Conservation (phyloP, 2,797 vertebrate species). For the Tauraco hartlaubi region DNA sequence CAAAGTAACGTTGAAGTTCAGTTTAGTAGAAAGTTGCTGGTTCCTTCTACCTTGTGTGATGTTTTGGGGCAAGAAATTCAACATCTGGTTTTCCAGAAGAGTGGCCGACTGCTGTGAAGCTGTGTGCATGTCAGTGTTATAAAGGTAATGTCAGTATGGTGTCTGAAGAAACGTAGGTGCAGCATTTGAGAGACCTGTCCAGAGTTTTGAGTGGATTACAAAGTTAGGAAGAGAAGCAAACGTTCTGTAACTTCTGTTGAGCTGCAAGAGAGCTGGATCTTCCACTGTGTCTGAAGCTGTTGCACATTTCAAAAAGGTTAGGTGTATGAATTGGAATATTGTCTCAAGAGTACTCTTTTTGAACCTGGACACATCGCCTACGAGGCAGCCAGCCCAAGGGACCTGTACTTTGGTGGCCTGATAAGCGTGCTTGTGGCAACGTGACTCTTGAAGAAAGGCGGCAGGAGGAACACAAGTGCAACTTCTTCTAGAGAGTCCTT, state of each 20-base stretch:
- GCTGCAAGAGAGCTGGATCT: neutral
- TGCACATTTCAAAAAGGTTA: neutral
- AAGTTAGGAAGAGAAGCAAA: neutral
- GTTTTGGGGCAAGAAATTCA: neutral
- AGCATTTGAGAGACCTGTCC: neutral
- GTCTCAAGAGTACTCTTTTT: neutral
- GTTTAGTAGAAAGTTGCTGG: neutral
- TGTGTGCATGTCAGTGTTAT: neutral
- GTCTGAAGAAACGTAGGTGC: neutral
- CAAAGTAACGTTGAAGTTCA: neutral
- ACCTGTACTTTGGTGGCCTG: neutral
- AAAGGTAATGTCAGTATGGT: neutral
- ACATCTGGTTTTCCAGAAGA: neutral
- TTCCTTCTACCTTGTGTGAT: neutral
- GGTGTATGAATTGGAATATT: neutral
- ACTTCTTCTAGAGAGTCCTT: neutral
- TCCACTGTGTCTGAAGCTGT: neutral
- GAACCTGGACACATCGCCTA: neutral
- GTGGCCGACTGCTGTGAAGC: neutral
- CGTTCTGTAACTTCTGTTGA: neutral
- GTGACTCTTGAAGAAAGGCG: neutral
- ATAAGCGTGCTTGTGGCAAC: neutral
- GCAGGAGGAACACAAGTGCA: neutral
- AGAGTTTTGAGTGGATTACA: neutral
- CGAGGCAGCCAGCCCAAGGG: neutral